Percentiles rank a stretch among this genome's conserved stretches.
Evolutionary conservation across 2,113 vertebrate genomes (phyloP).

Genomic region (Neoarius graeffei): DNA sequence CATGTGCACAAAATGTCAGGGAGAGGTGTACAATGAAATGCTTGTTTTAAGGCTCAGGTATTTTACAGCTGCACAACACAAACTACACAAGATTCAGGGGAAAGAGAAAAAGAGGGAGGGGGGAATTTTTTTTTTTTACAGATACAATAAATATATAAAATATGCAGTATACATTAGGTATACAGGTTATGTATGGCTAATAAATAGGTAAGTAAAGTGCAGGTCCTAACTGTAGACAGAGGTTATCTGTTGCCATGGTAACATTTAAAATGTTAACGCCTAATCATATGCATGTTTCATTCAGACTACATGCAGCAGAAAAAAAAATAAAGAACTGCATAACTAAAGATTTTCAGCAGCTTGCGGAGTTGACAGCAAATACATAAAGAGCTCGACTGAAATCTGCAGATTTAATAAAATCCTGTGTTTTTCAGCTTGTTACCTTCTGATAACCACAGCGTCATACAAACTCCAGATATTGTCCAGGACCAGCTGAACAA

Average conservation of each 20-base stretch:
- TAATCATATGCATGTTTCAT: neutral
- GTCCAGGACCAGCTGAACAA: slow-evolving; percentile 94
- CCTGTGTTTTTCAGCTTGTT: slow-evolving; percentile 48
- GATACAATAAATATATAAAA: neutral
- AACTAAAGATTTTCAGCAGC: neutral
- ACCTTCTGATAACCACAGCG: slow-evolving; percentile 88
- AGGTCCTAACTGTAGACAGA: no score
- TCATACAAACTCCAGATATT: slow-evolving; percentile 98
- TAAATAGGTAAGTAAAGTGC: no score
- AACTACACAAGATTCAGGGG: neutral
- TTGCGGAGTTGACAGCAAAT: neutral
- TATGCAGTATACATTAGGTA: no score
- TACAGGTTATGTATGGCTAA: no score
- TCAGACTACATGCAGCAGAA: neutral
- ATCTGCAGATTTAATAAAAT: neutral
- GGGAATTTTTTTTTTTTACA: neutral
- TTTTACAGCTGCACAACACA: neutral
- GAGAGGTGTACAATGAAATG: neutral
- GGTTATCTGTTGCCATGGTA: neutral
- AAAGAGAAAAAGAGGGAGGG: neutral
- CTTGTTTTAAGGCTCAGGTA: neutral
- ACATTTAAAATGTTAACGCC: neutral
- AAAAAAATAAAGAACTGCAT: neutral
- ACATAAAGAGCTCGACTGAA: neutral
- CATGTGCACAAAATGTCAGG: neutral